A percentile compares a stretch with the other conserved stretches of the same genome.
phyloP scores from a whole-genome alignment of 2,113 vertebrate genomes.

The Mellivora capensis region DNA sequence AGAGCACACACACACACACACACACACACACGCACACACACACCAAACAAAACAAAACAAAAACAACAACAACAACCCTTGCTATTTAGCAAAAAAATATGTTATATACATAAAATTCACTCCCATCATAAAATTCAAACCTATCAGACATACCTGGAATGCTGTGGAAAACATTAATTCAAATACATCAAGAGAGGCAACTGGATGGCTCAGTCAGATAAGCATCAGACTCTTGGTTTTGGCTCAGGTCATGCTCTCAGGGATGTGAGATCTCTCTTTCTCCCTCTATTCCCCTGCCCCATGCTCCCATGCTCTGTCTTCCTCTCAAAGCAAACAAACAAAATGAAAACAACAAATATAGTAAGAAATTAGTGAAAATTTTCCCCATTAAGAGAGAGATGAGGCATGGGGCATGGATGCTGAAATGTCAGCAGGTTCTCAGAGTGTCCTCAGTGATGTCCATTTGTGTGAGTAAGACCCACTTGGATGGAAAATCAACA shows the following conservation, averaged over 20 bases:
- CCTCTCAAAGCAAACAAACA: neutral
- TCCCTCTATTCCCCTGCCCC: neutral
- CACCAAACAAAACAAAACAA: neutral
- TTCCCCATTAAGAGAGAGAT: slow-evolving; percentile 32
- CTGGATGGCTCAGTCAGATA: neutral
- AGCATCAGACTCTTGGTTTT: neutral
- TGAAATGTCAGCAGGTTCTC: neutral
- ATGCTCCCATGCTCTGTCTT: neutral
- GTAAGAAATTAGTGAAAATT: slow-evolving; percentile 24
- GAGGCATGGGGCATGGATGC: neutral
- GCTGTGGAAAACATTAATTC: neutral
- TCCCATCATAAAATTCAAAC: neutral
- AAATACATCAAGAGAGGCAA: neutral
- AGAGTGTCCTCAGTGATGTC: neutral
- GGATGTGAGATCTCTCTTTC: neutral
- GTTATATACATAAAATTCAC: neutral
- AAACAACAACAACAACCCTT: neutral
- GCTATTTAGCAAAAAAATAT: neutral
- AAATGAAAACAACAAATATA: neutral
- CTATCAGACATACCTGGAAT: neutral
- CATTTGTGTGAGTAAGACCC: slow-evolving; percentile 20
- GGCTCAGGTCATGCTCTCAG: neutral
- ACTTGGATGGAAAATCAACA: slow-evolving; percentile 39
- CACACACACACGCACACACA: neutral
- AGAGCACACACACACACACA: neutral